Percentiles rank a stretch among this genome's conserved stretches.
phyloP scores from a whole-genome alignment of 2,888 invertebrate genomes.

The Acanthoscelides obtectus region DNA sequence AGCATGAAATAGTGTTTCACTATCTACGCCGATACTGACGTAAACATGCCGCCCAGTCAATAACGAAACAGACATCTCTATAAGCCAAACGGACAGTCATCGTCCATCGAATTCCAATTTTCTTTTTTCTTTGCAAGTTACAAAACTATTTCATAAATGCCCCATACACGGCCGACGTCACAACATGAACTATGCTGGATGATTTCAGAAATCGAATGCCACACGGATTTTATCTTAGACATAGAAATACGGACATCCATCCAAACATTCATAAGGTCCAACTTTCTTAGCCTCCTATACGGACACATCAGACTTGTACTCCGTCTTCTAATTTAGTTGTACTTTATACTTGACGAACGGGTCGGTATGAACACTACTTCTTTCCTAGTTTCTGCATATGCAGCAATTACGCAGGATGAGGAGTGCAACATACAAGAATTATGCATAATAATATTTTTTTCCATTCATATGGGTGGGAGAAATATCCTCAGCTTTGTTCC shows the following conservation, averaged over 20 bases:
- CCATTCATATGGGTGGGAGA: no score
- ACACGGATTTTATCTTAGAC: neutral
- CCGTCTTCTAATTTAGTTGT: no score
- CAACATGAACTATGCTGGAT: neutral
- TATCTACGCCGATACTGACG: neutral
- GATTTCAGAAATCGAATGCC: neutral
- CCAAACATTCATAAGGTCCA: no score
- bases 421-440: no score
- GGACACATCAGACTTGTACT: no score
- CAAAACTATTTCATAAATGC: neutral
- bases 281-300: no score
- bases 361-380: no score
- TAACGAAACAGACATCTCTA: neutral
- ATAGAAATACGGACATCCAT: neutral
- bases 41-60: neutral
- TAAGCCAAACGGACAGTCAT: neutral
- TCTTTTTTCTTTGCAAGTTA: neutral
- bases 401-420: no score
- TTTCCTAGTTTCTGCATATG: no score
- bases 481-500: no score
- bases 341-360: no score
- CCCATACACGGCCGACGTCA: neutral
- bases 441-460: no score
- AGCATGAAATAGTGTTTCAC: neutral
- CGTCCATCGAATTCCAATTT: neutral